Evolutionary conservation across 2,113 vertebrate genomes (phyloP), one percentile per base, ranked within the genome.

Genomic region (Gasterosteus nipponicus): DNA sequence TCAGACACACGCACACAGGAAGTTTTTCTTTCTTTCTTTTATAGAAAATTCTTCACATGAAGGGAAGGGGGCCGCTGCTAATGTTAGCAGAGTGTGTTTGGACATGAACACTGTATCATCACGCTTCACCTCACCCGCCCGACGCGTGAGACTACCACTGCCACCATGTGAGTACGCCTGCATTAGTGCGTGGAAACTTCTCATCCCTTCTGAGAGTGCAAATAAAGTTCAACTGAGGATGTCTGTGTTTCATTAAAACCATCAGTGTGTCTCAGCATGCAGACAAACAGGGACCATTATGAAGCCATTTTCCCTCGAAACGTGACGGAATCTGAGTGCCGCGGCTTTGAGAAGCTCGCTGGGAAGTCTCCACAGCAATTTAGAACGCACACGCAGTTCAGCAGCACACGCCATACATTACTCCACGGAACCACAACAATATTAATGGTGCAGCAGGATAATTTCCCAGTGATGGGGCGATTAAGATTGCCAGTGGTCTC

Each of bases 191-290:
- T 84, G 75, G 81, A 90, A 86, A 88, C 72, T 69, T 78, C 63
- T 77, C 73, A 79, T 90, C 76, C 58, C 38, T 2, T 72, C 68
- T 78, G 35, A 5, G 73, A 80, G 89, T 86, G 86, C 90, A 91
- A 35, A 15, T 8, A 71, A 77, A 91, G 91, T 91, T 91, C 89
- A 92, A 44, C 18, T 16, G 29, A 75, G 85, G 73, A 89, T 72
- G 86, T 79, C 88, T 90, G 89, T 7, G 19, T 90, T 84, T 84
- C 59, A 89, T 90, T 87, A 87, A 86, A 90, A 73, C 66, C 86
- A 78, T 62, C 64, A 74, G 58, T 60, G 67, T 33, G 38, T 41
- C 74, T 83, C 73, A 38, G 78, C 81, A 49, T 69, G 83, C 78
- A 78, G 69, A 86, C 77, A 87, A 90, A 79, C 79, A 73, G 1